Percentiles rank a stretch among this genome's conserved stretches.
Conservation (phyloP, 2,113 vertebrate genomes). For the Megaceryle maxima region DNA sequence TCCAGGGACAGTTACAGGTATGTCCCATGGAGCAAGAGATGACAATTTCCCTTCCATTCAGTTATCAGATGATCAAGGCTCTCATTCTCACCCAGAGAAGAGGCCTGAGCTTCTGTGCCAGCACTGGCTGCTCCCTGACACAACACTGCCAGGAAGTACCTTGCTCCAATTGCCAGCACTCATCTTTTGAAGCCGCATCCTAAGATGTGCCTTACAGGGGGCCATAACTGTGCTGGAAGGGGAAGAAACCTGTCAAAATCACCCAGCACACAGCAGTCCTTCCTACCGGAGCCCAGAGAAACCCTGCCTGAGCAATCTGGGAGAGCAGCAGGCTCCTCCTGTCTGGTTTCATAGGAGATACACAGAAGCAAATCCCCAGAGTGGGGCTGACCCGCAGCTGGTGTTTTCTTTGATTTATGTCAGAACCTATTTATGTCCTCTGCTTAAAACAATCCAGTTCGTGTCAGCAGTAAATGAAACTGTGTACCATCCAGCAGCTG, state of each 20-base stretch:
- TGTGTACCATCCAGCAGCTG: slow-evolving; percentile 56
- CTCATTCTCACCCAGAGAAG: background rate
- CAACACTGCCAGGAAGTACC: background rate
- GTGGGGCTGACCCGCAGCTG: slow-evolving; percentile 27
- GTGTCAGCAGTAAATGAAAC: slow-evolving; percentile 60
- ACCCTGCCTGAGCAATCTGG: background rate
- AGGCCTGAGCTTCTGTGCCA: background rate
- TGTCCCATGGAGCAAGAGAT: background rate
- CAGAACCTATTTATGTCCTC: slow-evolving; percentile 42
- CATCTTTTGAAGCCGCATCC: background rate
- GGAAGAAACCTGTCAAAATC: background rate
- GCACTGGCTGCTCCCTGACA: accelerated
- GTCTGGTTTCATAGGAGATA: background rate
- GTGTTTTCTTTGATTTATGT: slow-evolving; percentile 65
- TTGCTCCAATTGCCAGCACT: background rate
- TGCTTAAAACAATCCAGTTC: slow-evolving; percentile 60
- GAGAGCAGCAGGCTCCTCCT: background rate
- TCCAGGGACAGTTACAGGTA: accelerated
- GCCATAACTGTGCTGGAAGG: background rate
- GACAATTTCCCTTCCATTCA: background rate
- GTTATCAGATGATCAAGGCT: background rate
- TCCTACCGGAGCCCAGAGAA: background rate
- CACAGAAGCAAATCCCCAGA: background rate
- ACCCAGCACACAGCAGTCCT: background rate
- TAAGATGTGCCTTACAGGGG: background rate